Base-by-base conservation (phyloP, 2,888 invertebrate genomes). In the Zonitis immaculata region DNA sequence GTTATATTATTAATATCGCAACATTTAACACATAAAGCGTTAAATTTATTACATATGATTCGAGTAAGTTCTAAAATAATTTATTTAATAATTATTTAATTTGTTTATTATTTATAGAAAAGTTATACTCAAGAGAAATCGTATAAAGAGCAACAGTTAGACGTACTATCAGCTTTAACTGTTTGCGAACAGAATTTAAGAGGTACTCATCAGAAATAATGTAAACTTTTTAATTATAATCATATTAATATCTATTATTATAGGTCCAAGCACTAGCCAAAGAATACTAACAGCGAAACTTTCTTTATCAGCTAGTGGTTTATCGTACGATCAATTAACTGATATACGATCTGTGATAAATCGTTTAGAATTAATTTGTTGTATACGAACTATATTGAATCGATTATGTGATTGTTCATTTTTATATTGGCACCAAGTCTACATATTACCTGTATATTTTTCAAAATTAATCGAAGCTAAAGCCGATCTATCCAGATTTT, bases 381-480 rank as follows among this genome's bases (percentile, higher is more conserved):
- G 82, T 63, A 79, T 88, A 55, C 78, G 81, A 32, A 69, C 77
- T 11, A 74, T 82, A 52, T 73, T 91, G 56, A 76, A 81, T 44
- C 75, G 77, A 55, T 78, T 85, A 20, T 87, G 87, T 72, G 84
- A 89, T 70, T 87, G 89, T 64, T 85, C 87, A 28, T 88, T 90
- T 76, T 76, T 94, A 48, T 84, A 88, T 70, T 91, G 89, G 86
- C 91, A 94, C 76, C 83, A 87, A 68, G 83, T 86, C 60, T 79
- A 65, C 46, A 58, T 91, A 48, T 78, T 91, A 47, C 86, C 87
- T 1, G 82, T 88, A 45, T 90, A 91, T 74, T 83, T 92, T 63
- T 82, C 85, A 56, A 86, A 88, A 70, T 78, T 89, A 59, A 83
- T 87, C 60, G 82, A 84, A 56, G 80, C 80, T 54, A 84, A 86